A percentile compares a stretch with the other conserved stretches of the same genome.
phyloP scores from a whole-genome alignment of 92 coral and sea anemone species.

The Epizoanthus stellaris region DNA sequence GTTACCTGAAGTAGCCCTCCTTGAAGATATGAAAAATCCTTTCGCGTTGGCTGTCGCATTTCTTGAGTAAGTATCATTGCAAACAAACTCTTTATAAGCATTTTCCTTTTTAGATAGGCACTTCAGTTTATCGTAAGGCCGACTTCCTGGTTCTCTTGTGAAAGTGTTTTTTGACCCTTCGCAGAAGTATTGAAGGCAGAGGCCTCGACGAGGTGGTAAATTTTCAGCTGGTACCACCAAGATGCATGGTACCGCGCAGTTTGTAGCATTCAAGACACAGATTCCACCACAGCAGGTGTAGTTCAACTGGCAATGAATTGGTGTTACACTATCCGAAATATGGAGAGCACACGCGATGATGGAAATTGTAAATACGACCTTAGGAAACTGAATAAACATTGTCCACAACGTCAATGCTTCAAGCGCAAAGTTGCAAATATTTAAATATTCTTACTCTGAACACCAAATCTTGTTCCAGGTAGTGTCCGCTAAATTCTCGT shows the following conservation, averaged over 20 bases:
- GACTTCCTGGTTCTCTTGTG: background rate
- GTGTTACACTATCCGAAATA: background rate
- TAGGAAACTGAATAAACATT: background rate
- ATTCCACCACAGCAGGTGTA: background rate
- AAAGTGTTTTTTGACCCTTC: background rate
- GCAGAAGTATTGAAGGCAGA: background rate
- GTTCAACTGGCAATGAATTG: background rate
- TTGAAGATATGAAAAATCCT: no score
- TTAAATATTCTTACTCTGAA: no score
- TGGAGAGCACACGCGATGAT: background rate
- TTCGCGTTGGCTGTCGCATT: no score
- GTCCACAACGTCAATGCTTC: no score
- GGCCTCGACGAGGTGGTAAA: background rate
- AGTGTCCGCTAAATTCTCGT: no score
- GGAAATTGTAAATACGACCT: background rate
- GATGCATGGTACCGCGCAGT: background rate
- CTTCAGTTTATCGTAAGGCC: background rate
- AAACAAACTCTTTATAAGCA: background rate
- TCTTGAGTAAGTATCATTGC: background rate
- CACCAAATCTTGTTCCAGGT: no score
- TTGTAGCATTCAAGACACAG: background rate
- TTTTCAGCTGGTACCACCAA: background rate
- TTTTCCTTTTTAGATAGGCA: background rate
- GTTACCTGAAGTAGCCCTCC: no score
- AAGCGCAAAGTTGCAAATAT: no score